phyloP scores from a whole-genome alignment of 2,797 vertebrate genomes.

The Argyrosomus regius region DNA sequence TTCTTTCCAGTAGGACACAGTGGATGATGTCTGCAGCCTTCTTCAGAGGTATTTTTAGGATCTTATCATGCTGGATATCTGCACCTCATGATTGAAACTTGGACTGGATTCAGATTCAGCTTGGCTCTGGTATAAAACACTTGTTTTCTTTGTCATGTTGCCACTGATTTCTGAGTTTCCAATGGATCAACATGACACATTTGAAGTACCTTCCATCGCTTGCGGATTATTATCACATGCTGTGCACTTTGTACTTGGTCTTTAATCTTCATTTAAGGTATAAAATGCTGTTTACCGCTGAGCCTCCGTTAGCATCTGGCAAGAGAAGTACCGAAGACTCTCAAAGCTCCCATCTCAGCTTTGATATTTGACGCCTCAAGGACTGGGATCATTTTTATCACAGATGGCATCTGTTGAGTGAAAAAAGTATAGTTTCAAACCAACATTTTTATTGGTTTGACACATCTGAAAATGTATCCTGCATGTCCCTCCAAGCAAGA shows the following conservation, averaged over 20 bases:
- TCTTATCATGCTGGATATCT: conserved; percentile 26
- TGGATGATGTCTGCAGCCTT: conserved; percentile 28
- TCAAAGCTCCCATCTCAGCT: conserved; percentile 14
- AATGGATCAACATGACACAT: conserved; percentile 5
- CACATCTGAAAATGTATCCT: conserved; percentile 36
- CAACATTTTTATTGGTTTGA: conserved; percentile 64
- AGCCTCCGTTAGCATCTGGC: conserved; percentile 3
- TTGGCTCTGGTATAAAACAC: not conserved
- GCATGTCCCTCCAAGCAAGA: conserved; percentile 22
- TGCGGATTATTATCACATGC: not conserved
- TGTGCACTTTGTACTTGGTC: not conserved
- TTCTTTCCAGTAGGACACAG: conserved; percentile 18
- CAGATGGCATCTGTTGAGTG: conserved; percentile 57
- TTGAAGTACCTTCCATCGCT: not conserved
- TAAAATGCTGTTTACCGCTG: not conserved
- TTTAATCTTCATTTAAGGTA: conserved; percentile 13
- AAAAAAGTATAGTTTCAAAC: conserved; percentile 44
- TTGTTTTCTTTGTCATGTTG: not conserved
- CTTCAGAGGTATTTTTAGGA: conserved; percentile 45
- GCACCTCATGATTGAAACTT: not conserved
- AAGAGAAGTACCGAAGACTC: conserved; percentile 5
- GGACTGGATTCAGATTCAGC: not conserved
- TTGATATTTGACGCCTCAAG: conserved; percentile 35
- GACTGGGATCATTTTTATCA: conserved; percentile 38
- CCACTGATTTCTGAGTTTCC: not conserved